Evolutionary conservation across 2,113 vertebrate species (phyloP).

Genomic region (Rhinichthys klamathensis): DNA sequence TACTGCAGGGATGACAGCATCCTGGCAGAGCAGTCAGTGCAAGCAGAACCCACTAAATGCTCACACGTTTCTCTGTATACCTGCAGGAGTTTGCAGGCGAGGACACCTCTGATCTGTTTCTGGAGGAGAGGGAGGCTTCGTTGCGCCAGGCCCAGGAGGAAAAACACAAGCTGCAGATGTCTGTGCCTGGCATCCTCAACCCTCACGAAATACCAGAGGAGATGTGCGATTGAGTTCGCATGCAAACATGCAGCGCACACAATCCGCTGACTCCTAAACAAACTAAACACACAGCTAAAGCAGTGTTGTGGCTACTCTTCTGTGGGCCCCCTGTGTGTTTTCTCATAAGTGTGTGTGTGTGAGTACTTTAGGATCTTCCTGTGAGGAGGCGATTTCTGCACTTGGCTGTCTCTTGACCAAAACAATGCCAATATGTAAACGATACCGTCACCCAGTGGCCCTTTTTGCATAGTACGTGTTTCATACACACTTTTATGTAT

Average conservation of each 20-base stretch:
- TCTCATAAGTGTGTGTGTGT: slow-evolving; percentile 24
- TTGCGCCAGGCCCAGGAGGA: slow-evolving; percentile 98
- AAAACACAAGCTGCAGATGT: slow-evolving; percentile 99
- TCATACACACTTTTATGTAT: slow-evolving; percentile 97
- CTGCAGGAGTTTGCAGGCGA: slow-evolving; percentile 95
- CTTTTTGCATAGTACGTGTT: slow-evolving; percentile 90
- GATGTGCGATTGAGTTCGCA: slow-evolving; percentile 92
- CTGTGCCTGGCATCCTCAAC: slow-evolving; percentile 98
- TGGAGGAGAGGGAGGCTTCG: slow-evolving; percentile 97
- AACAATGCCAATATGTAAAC: slow-evolving; percentile 98
- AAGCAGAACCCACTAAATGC: neutral
- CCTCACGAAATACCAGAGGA: slow-evolving; percentile 99
- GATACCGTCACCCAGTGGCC: slow-evolving; percentile 93
- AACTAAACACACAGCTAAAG: slow-evolving; percentile 64
- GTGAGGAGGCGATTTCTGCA: slow-evolving; percentile 76
- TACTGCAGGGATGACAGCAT: neutral
- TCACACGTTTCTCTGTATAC: neutral
- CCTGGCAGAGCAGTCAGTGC: neutral
- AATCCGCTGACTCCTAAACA: slow-evolving; percentile 54
- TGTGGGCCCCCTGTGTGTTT: slow-evolving; percentile 38
- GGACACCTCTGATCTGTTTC: slow-evolving; percentile 96
- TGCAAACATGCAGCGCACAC: slow-evolving; percentile 50
- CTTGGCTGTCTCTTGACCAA: slow-evolving; percentile 95
- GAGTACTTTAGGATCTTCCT: slow-evolving; percentile 39
- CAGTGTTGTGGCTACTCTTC: slow-evolving; percentile 53